Evolutionary conservation across 2,113 vertebrate species (phyloP).

Genomic region (Ia io): DNA sequence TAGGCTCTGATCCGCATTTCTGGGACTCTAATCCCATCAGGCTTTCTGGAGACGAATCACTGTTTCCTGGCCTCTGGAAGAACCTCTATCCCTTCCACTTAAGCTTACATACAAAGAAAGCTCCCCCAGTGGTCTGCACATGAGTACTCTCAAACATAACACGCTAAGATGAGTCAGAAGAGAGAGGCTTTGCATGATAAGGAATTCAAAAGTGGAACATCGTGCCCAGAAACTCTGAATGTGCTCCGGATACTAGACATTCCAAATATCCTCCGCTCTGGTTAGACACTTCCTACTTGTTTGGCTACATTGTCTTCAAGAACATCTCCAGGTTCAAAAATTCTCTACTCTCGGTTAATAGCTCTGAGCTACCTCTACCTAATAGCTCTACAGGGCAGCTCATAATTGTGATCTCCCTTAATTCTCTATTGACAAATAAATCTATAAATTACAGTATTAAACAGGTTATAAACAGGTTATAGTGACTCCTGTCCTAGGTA

Average conservation of each 20-base stretch:
- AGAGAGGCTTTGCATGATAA: not conserved
- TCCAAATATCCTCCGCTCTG: not conserved
- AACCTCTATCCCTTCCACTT: not conserved
- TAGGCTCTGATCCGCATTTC: not conserved
- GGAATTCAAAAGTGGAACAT: not conserved
- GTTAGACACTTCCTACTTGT: not conserved
- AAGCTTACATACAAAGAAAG: not conserved
- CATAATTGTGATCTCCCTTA: not conserved
- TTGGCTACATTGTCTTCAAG: not conserved
- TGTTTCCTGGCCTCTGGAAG: not conserved
- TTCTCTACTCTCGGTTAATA: not conserved
- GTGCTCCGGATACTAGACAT: not conserved
- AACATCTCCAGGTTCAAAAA: not conserved
- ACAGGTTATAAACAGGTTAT: not conserved
- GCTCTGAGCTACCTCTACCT: not conserved
- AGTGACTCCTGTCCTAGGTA: not conserved
- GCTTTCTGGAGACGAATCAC: not conserved
- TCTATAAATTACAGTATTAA: not conserved
- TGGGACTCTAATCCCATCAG: not conserved
- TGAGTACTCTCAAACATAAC: not conserved
- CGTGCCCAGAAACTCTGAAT: not conserved
- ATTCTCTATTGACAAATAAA: not conserved
- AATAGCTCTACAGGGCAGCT: not conserved
- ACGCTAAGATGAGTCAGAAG: not conserved
- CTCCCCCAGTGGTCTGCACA: not conserved